Base-by-base conservation (phyloP, 2,888 invertebrate species). In the Parnassius orleans region DNA sequence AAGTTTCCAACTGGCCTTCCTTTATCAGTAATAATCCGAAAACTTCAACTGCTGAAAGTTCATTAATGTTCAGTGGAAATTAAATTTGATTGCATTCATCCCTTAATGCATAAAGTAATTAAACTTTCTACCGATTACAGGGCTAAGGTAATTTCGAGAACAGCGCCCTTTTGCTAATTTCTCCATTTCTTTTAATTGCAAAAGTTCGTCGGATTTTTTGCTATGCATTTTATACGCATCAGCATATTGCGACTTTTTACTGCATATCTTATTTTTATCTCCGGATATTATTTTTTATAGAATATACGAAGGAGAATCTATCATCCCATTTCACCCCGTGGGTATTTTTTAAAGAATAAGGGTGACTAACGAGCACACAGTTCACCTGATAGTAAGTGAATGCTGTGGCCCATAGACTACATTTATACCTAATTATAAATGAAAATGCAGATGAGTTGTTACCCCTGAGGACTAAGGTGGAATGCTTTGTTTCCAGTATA, bases 171-270 rank as follows among this genome's bases (percentile, higher is more conserved):
- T 61, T 54, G 51, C 61, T 62, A 65, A 65, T 63, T 65, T 60
- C 64, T 66, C 57, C 61, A 56, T 67, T 64, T 62, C 67, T 64
- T 69, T 70, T 69, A 70, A 71, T 72, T 71, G 68, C 63, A 41
- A 47, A 72, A 72, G 62, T 71, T 72, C 66, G 62, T 53, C 47
- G 52, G 19, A 0, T 53, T 53, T 53, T 53, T 62, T 53, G 48
- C 42, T 10, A 48, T 3, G n/a, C 24, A 12, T 47, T 57, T 57
- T 53, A 48, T 53, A 41, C 46, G 10, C 50, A 42, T 44, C 19
- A 55, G 44, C 44, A 50, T 24, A 47, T 44, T 52, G 44, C 58
- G 33, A 52, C 14, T 9, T 42, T 53, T 19, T n/a, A 14, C 9
- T 48, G 47, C 10, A 60, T 43, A 54, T n/a, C 42, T 42, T 46